Evolutionary conservation across 2,888 invertebrate species (phyloP).

Genomic region (Mythimna loreyi): DNA sequence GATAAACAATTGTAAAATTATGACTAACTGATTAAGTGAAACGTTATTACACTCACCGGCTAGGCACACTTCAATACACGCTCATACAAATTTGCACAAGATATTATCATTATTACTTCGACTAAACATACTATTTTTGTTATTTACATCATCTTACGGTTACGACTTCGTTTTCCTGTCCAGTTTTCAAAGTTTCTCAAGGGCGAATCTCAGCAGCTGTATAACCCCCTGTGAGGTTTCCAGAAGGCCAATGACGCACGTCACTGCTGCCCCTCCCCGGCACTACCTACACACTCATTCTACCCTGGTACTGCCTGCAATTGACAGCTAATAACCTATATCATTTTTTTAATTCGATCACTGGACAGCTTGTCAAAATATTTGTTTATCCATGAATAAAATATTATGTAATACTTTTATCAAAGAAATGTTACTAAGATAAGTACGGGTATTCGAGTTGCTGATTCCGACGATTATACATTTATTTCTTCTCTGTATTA

Average conservation of each 20-base stretch:
- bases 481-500: constrained; percentile 5
- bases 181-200: constrained; percentile 35
- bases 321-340: constrained; percentile 74
- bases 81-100: constrained; percentile 1
- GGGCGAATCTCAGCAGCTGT: constrained; percentile 34
- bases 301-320: constrained; percentile 75
- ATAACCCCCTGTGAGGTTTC: constrained; percentile 55
- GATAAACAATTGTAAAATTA: constrained; percentile 9
- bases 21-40: background rate
- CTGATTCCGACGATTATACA: constrained; percentile 5
- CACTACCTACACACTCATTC: constrained; percentile 65
- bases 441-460: background rate
- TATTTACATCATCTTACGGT: constrained; percentile 28
- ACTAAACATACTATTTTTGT: constrained; percentile 20
- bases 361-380: constrained; percentile 12
- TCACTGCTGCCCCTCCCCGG: constrained; percentile 48
- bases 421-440: background rate
- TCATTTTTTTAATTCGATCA: constrained; percentile 36
- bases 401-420: constrained; percentile 10
- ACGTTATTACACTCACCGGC: background rate
- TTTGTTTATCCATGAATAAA: constrained; percentile 26
- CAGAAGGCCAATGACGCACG: constrained; percentile 73
- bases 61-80: background rate
- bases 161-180: constrained; percentile 13
- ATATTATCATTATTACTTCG: constrained; percentile 11